Evolutionary conservation across 2,888 invertebrate genomes (phyloP), one percentile per base, ranked within the genome.

Genomic region (Drosophila ustulata): DNA sequence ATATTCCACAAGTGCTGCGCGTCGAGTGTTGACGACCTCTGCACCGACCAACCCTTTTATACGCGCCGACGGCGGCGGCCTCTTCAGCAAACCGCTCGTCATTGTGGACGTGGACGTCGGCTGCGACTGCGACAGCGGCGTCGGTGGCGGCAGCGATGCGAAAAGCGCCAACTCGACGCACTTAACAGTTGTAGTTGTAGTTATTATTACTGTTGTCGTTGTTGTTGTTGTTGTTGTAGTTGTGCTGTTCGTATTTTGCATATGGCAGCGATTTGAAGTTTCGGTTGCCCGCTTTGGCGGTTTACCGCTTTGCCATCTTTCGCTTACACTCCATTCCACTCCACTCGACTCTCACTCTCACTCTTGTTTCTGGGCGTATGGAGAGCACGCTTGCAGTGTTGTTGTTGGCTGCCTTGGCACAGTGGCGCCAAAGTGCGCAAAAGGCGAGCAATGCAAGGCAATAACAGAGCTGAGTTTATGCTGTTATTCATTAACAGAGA

Each of bases 21-120:
- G 75, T 45, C 71, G 79, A 73, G 75, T 89, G 89, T 87, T 85
- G 79, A 56, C 75, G 67, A 79, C 78, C 77, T 78, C 74, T 68
- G 68, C 69, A 71, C 55, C 46, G 56, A 52, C 57, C 74, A 79
- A 76, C 80, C 84, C 81, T 89, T 90, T 90, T 89, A 88, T 88
- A 89, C 77, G 69, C 77, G 11, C 9, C 34, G 34, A 9, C 18
- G 18, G n/a, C 37, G 71, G 68, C 63, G 77, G 69, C 52, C 79
- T 75, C 67, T 55, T 50, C 64, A 45, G 26, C 53, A 65, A 69
- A 71, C 32, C 41, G 66, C 58, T 51, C 66, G 74, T 72, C 70
- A 70, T 56, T 50, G 68, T 23, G 49, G 55, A 23, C 53, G 63
- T 37, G 58, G 50, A 45, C 55, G 69, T 7, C 46, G 45, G 13